These are phyloP conservation scores for Ophraella communa DNA, from an alignment of 2,888 invertebrate genomes.

Conservation along the genomic window DNA sequence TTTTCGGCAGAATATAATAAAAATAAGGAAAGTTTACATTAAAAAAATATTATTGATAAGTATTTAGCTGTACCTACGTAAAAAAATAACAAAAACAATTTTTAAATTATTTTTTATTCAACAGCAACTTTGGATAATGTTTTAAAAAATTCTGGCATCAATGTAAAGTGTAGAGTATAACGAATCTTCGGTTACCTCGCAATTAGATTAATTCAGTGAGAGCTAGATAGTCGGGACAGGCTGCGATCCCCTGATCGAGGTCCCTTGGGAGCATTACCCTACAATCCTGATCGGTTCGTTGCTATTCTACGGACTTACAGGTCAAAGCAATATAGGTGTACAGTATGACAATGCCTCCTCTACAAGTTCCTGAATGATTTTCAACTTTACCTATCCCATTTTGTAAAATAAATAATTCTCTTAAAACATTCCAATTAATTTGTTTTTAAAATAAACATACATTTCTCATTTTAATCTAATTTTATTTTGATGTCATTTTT, in stretches of 20 bases:
- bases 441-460: too few species aligned
- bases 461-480: too few species aligned
- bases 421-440: neutral
- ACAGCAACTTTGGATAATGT: neutral
- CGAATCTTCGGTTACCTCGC: slow-evolving; percentile 9
- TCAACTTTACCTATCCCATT: neutral
- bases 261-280: slow-evolving; percentile 53
- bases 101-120: neutral
- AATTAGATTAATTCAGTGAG: slow-evolving; percentile 24
- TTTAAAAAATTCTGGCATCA: neutral
- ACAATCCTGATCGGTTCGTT: slow-evolving; percentile 44
- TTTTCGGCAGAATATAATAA: too few species aligned
- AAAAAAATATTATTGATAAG: too few species aligned
- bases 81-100: too few species aligned
- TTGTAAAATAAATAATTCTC: neutral
- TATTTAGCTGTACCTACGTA: too few species aligned
- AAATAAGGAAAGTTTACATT: too few species aligned
- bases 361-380: neutral
- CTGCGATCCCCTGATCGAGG: slow-evolving; percentile 39
- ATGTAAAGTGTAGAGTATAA: slow-evolving; percentile 4
- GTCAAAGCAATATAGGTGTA: neutral
- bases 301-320: slow-evolving; percentile 18
- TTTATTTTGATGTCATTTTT: neutral
- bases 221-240: slow-evolving; percentile 17
- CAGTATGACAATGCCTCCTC: neutral